phyloP scores from a whole-genome alignment of 2,797 vertebrate genomes.

The Nannoperca australis region DNA sequence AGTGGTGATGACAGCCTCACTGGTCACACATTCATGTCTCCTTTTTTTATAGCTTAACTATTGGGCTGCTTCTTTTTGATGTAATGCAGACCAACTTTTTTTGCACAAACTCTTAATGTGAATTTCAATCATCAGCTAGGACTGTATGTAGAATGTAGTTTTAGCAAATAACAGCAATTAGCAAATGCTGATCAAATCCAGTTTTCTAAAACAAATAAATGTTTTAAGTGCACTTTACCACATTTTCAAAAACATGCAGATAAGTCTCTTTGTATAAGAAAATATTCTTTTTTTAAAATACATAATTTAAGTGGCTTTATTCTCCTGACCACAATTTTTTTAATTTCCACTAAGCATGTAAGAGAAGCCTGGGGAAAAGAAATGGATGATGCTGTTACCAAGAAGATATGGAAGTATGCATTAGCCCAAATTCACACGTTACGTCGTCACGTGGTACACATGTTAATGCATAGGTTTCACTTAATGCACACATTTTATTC shows the following conservation, averaged over 20 bases:
- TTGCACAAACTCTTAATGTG: constrained; percentile 37
- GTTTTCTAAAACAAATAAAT: neutral
- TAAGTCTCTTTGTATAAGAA: neutral
- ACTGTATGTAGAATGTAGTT: neutral
- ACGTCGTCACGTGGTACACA: no score
- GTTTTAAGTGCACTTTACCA: neutral
- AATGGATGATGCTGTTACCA: neutral
- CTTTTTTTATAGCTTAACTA: constrained; percentile 35
- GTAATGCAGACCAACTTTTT: constrained; percentile 18
- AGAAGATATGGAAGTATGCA: no score
- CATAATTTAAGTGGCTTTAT: neutral
- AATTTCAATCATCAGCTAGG: constrained; percentile 24
- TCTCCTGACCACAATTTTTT: neutral
- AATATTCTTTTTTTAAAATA: neutral
- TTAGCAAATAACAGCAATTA: no score
- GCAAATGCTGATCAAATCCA: neutral
- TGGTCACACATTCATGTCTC: constrained; percentile 19
- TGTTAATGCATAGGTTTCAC: no score
- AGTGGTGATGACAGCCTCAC: constrained; percentile 44
- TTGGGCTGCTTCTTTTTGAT: constrained; percentile 25
- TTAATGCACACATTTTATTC: neutral
- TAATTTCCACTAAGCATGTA: neutral
- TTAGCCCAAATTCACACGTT: no score
- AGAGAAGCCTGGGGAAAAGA: neutral
- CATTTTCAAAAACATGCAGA: neutral